A percentile compares a stretch with the other conserved stretches of the same genome.
These are phyloP conservation scores for Acyrthosiphon pisum DNA, from an alignment of 1,140 invertebrate genomes.

Conservation along the genomic window DNA sequence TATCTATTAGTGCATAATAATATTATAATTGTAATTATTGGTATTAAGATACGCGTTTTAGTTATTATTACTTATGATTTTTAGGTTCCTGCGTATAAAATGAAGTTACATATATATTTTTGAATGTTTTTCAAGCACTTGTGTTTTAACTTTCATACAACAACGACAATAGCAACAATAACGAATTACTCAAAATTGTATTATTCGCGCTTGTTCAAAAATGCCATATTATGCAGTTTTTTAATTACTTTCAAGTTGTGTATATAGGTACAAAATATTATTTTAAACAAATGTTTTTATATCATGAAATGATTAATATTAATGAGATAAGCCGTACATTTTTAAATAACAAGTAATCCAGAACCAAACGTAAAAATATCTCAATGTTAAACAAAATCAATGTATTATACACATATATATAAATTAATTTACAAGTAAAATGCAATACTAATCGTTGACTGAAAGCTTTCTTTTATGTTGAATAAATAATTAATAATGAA, in stretches of 20 bases:
- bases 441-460: neutral
- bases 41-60: neutral
- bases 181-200: neutral
- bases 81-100: neutral
- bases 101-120: neutral
- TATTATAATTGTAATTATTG: neutral
- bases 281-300: neutral
- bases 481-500: conserved; percentile 33
- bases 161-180: too few species aligned
- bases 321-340: neutral
- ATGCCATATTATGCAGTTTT: neutral
- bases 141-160: neutral
- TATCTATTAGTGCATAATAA: neutral
- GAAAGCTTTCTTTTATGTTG: conserved; percentile 22
- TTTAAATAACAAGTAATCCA: neutral
- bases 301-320: neutral
- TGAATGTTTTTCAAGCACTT: neutral
- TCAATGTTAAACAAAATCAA: neutral
- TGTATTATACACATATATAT: neutral
- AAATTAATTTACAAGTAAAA: conserved; percentile 47
- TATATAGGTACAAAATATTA: too few species aligned
- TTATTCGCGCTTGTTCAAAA: neutral
- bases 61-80: neutral
- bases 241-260: neutral
- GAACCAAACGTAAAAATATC: neutral